These are phyloP conservation scores for Ptilodon capucinus DNA, from an alignment of 2,888 invertebrate species.

Conservation along the genomic window DNA sequence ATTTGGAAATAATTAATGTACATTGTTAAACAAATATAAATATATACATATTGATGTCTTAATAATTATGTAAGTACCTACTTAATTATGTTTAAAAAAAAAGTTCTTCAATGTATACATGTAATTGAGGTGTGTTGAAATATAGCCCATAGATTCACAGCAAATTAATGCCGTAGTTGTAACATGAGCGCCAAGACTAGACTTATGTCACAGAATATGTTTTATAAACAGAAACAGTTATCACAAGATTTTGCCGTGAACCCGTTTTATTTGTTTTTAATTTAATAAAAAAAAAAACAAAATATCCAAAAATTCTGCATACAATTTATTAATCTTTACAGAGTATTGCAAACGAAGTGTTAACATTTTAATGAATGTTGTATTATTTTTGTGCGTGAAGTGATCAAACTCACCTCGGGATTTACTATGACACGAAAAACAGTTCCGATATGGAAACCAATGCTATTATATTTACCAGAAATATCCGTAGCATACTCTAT, in stretches of 20 bases:
- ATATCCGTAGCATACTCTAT: no score
- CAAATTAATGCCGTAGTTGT: not conserved
- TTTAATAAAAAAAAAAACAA: no score
- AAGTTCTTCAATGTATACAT: slow-evolving; percentile 13
- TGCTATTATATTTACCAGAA: no score
- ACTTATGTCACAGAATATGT: no score
- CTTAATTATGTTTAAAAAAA: slow-evolving; percentile 21
- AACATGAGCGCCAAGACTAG: no score
- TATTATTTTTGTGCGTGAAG: not conserved
- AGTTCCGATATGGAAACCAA: no score
- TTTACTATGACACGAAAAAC: not conserved
- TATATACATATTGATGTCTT: slow-evolving; percentile 26
- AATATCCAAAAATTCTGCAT: not conserved
- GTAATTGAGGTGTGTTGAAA: slow-evolving; percentile 2
- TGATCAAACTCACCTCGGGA: not conserved
- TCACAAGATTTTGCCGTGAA: no score
- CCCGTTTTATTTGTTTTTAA: no score
- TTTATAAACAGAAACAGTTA: no score
- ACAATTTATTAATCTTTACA: not conserved
- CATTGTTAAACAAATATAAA: slow-evolving; percentile 26
- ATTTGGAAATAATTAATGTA: slow-evolving; percentile 32
- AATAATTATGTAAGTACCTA: slow-evolving; percentile 15
- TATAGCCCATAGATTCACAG: not conserved
- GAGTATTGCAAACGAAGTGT: not conserved
- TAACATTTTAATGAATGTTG: not conserved